These are phyloP conservation scores for Odontamblyopus rebecca DNA, from an alignment of 2,797 vertebrate species.

Conservation along the genomic window DNA sequence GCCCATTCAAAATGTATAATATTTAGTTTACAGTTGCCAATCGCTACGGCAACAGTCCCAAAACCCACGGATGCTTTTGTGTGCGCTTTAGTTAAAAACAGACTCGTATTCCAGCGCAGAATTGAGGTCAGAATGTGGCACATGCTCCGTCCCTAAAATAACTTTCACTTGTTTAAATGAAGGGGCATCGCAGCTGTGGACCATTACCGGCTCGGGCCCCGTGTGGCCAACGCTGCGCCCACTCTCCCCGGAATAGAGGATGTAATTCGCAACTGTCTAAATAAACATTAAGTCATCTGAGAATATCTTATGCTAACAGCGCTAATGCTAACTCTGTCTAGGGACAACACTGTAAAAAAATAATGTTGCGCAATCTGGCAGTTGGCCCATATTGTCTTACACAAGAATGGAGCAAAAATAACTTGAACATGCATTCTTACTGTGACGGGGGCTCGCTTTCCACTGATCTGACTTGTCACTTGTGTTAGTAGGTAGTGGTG, in stretches of 20 bases:
- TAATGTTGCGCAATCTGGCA: too few relatives aligned
- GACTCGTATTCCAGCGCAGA: slow-evolving; percentile 36
- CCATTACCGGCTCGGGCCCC: slow-evolving; percentile 26
- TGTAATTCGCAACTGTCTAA: slow-evolving; percentile 37
- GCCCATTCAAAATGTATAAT: too few relatives aligned
- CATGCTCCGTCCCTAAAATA: slow-evolving; percentile 58
- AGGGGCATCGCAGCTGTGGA: slow-evolving; percentile 52
- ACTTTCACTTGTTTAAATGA: slow-evolving; percentile 53
- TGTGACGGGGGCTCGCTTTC: too few relatives aligned
- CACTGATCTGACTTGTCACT: too few relatives aligned
- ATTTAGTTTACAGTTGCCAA: too few relatives aligned
- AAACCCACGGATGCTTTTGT: not conserved
- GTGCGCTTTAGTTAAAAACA: slow-evolving; percentile 45
- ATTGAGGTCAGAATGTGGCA: slow-evolving; percentile 50
- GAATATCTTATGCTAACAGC: slow-evolving; percentile 16
- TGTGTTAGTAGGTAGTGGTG: too few relatives aligned
- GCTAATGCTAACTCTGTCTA: slow-evolving; percentile 5
- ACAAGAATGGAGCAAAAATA: too few relatives aligned
- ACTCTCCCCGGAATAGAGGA: slow-evolving; percentile 24
- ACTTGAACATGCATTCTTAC: too few relatives aligned
- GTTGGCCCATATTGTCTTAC: not conserved
- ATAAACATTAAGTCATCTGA: slow-evolving; percentile 27
- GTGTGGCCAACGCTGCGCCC: slow-evolving; percentile 17
- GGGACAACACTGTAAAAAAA: not conserved
- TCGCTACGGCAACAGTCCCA: too few relatives aligned